phyloP scores from a whole-genome alignment of 2,888 invertebrate genomes.

The Tortricodes alternella region DNA sequence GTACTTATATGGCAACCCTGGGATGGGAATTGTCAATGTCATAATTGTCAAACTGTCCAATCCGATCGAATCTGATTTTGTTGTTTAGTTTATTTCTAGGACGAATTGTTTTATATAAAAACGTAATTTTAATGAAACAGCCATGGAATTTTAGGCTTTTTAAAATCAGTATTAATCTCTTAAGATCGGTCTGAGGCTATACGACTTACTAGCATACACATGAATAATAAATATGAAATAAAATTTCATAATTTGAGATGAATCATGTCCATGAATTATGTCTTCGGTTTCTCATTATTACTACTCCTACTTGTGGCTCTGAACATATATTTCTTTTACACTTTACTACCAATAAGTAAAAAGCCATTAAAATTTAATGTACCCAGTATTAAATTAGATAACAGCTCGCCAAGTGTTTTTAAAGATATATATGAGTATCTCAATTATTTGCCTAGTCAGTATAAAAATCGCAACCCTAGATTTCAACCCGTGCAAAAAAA shows the following conservation, averaged over 20 bases:
- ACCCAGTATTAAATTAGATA: slow-evolving; percentile 55
- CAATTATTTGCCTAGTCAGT: slow-evolving; percentile 66
- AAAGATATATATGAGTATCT: slow-evolving; percentile 69
- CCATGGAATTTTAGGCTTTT: too few species aligned
- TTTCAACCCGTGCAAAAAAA: slow-evolving; percentile 53
- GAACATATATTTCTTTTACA: slow-evolving; percentile 74
- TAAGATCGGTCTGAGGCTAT: too few species aligned
- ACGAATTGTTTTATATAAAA: too few species aligned
- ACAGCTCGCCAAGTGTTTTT: slow-evolving; percentile 52
- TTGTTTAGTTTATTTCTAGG: too few species aligned
- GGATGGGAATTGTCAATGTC: too few species aligned
- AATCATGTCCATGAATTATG: slow-evolving; percentile 72
- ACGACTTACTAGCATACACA: too few species aligned
- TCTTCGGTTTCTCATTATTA: slow-evolving; percentile 72
- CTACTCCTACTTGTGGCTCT: slow-evolving; percentile 66
- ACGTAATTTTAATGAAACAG: too few species aligned
- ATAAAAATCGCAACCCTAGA: slow-evolving; percentile 61
- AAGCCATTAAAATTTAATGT: slow-evolving; percentile 49
- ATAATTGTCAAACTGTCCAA: too few species aligned
- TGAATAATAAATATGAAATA: neutral
- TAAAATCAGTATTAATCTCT: too few species aligned
- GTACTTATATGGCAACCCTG: too few species aligned
- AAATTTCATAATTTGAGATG: slow-evolving; percentile 13
- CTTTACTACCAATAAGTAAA: slow-evolving; percentile 54
- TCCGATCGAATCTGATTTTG: too few species aligned